Evolutionary conservation across 2,888 invertebrate species (phyloP).

Genomic region (Leucania comma): DNA sequence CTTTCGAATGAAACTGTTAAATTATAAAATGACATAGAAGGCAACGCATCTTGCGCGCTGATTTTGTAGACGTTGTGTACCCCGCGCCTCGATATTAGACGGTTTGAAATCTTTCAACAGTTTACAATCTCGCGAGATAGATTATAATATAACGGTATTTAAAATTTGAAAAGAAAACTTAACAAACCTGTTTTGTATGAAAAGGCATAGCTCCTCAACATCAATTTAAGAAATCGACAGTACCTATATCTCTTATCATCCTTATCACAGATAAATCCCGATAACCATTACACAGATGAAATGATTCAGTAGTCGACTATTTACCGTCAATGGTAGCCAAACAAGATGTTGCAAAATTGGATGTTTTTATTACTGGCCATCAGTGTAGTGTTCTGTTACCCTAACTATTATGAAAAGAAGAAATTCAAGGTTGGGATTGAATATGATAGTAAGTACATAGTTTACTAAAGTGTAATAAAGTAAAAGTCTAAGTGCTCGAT

Average conservation of each 20-base stretch:
- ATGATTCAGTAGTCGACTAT: slow-evolving; percentile 60
- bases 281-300: slow-evolving; percentile 44
- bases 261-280: slow-evolving; percentile 51
- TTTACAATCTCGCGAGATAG: no score
- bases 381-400: slow-evolving; percentile 65
- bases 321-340: slow-evolving; percentile 21
- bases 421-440: slow-evolving; percentile 84
- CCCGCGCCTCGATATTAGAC: no score
- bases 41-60: no score
- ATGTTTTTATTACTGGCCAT: slow-evolving; percentile 62
- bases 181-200: background rate
- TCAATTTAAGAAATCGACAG: slow-evolving; percentile 50
- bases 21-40: no score
- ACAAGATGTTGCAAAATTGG: slow-evolving; percentile 62
- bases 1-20: no score
- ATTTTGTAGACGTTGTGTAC: no score
- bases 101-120: no score
- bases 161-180: background rate
- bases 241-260: slow-evolving; percentile 48
- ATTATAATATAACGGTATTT: no score
- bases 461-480: no score
- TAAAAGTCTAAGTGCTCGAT: no score
- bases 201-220: slow-evolving; percentile 13
- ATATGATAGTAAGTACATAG: slow-evolving; percentile 78
- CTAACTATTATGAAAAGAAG: slow-evolving; percentile 74